These are phyloP conservation scores for Esox niger DNA, from an alignment of 2,113 vertebrate species.

Conservation along the genomic window DNA sequence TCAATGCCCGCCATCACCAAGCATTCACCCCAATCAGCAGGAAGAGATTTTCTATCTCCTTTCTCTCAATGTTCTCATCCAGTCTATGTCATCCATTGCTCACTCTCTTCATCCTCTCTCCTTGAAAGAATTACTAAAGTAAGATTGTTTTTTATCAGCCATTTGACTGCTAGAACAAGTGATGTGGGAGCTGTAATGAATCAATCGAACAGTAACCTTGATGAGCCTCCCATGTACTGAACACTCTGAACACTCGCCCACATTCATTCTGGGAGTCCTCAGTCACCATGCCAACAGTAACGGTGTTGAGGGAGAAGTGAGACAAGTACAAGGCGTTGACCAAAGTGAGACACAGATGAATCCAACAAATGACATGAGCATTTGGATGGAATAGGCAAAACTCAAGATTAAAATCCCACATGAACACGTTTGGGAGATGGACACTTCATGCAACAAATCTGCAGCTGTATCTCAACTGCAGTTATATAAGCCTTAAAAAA, in stretches of 20 bases:
- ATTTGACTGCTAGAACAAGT: conserved; percentile 22
- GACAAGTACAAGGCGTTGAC: too few relatives aligned
- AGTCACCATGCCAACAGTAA: conserved; percentile 37
- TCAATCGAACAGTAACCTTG: conserved; percentile 26
- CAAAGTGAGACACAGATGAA: too few relatives aligned
- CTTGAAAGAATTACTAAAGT: conserved; percentile 39
- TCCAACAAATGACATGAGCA: too few relatives aligned
- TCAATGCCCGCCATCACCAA: conserved; percentile 28
- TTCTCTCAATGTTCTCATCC: conserved; percentile 34
- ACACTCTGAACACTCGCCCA: conserved; percentile 29
- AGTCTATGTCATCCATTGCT: conserved; percentile 24
- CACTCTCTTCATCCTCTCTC: conserved; percentile 12
- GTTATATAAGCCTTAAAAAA: background rate
- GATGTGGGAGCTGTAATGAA: background rate
- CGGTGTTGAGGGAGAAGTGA: conserved; percentile 14
- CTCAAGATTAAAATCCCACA: too few relatives aligned
- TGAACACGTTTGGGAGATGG: too few relatives aligned
- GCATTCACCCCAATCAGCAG: too few relatives aligned
- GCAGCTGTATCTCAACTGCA: background rate
- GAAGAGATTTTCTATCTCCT: background rate
- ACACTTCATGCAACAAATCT: background rate
- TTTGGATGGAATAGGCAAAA: too few relatives aligned
- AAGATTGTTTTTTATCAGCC: background rate
- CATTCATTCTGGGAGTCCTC: conserved; percentile 26
- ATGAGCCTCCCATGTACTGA: conserved; percentile 6